Conservation (phyloP, 2,888 invertebrate species). For the Sinhomidia bicolor region DNA sequence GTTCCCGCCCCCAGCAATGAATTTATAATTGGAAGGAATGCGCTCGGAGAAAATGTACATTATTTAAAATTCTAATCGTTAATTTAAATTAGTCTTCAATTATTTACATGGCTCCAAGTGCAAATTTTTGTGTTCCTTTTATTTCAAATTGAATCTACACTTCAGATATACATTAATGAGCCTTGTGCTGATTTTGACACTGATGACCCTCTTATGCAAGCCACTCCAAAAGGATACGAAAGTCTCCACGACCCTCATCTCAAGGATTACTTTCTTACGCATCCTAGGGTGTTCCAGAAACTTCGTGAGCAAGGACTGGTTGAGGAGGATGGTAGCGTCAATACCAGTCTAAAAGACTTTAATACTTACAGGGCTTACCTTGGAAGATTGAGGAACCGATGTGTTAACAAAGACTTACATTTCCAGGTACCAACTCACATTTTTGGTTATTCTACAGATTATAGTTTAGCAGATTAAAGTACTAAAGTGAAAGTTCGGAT, state of each 20-base stretch:
- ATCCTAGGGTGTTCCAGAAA: conserved; percentile 45
- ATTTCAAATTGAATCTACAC: too few species aligned
- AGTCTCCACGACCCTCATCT: conserved; percentile 49
- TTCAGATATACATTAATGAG: conserved; percentile 1
- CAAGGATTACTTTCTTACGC: conserved; percentile 35
- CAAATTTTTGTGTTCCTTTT: too few species aligned
- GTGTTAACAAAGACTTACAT: background rate
- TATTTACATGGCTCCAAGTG: too few species aligned
- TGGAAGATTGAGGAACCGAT: conserved; percentile 32
- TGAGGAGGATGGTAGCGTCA: conserved; percentile 51
- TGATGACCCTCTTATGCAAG: conserved; percentile 35
- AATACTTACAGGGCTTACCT: conserved; percentile 59
- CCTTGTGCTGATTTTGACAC: conserved; percentile 20
- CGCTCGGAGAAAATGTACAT: conserved; percentile 28
- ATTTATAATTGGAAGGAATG: conserved; percentile 47
- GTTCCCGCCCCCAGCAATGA: conserved; percentile 23
- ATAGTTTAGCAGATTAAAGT: too few species aligned
- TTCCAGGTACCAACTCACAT: too few species aligned
- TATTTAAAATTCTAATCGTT: background rate
- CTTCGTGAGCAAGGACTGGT: conserved; percentile 38
- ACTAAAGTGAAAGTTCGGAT: background rate
- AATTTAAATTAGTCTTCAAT: too few species aligned
- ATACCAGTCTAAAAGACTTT: conserved; percentile 13
- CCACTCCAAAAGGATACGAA: conserved; percentile 40
- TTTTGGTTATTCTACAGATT: too few species aligned